These are phyloP conservation scores for Pica pica DNA, from an alignment of 2,113 vertebrate genomes.

Conservation along the genomic window DNA sequence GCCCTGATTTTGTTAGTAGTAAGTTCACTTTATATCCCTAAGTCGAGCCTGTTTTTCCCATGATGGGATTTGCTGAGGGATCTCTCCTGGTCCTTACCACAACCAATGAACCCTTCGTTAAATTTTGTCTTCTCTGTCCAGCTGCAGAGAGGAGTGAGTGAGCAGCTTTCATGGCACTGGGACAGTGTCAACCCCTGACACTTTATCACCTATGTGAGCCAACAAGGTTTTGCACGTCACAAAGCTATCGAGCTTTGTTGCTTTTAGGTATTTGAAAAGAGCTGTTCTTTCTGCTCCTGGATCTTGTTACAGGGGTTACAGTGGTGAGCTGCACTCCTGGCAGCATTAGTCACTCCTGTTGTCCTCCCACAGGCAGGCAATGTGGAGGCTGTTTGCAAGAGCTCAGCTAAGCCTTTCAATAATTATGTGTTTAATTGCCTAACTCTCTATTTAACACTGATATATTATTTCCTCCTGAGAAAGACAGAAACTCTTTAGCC, in stretches of 20 bases:
- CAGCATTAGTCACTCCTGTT: neutral
- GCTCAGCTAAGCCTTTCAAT: neutral
- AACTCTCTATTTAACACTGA: neutral
- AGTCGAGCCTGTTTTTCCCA: neutral
- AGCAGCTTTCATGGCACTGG: neutral
- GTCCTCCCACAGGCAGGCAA: neutral
- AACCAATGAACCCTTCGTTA: rapidly evolving
- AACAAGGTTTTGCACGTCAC: neutral
- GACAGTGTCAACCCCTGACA: rapidly evolving
- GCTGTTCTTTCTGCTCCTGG: neutral
- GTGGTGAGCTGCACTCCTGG: neutral
- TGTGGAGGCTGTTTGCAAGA: neutral
- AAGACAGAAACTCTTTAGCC: neutral
- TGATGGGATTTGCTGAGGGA: neutral
- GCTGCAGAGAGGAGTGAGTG: neutral
- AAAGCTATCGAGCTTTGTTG: neutral
- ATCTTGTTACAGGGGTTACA: neutral
- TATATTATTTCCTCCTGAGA: neutral
- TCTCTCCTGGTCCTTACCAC: neutral
- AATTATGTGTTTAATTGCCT: neutral
- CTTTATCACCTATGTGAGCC: neutral
- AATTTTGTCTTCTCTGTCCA: neutral
- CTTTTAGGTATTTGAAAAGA: neutral
- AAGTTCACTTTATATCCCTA: neutral
- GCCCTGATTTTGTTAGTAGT: neutral